A percentile compares a stretch with the other conserved stretches of the same genome.
phyloP scores from a whole-genome alignment of 2,888 invertebrate genomes.

The Amphiduros pacificus region DNA sequence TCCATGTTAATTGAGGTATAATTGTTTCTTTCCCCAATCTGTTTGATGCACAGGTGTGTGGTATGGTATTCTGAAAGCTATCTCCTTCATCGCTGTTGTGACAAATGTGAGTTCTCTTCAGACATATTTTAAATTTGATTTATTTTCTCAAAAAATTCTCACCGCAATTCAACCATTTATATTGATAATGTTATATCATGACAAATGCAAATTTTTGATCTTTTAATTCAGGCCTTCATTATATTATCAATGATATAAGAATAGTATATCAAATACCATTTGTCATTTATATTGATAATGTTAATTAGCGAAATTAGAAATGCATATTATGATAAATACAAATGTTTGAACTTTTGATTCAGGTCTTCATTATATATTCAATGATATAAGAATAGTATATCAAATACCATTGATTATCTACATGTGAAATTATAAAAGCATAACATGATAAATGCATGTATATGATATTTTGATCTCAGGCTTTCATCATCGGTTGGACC shows the following conservation, averaged over 20 bases:
- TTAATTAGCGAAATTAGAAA: too few relatives aligned
- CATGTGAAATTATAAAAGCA: not conserved
- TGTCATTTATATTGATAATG: too few relatives aligned
- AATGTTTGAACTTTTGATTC: not conserved
- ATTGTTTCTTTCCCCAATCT: too few relatives aligned
- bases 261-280: not conserved
- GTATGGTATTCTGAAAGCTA: conserved; percentile 53
- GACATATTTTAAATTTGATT: too few relatives aligned
- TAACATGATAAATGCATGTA: not conserved
- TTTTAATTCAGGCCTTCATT: not conserved
- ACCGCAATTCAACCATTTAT: too few relatives aligned
- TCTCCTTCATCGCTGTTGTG: not conserved
- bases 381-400: not conserved
- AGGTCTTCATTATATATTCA: not conserved
- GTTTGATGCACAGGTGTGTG: conserved; percentile 67
- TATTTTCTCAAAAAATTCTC: too few relatives aligned
- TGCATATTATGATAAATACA: too few relatives aligned
- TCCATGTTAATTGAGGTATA: too few relatives aligned
- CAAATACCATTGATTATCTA: not conserved
- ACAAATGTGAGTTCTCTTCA: not conserved
- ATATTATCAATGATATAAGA: not conserved
- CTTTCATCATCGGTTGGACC: conserved; percentile 96
- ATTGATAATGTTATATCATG: too few relatives aligned
- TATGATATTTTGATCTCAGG: conserved; percentile 65
- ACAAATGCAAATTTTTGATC: not conserved